phyloP scores from a whole-genome alignment of 1,140 invertebrate species.

The Brachionus paranguensis region DNA sequence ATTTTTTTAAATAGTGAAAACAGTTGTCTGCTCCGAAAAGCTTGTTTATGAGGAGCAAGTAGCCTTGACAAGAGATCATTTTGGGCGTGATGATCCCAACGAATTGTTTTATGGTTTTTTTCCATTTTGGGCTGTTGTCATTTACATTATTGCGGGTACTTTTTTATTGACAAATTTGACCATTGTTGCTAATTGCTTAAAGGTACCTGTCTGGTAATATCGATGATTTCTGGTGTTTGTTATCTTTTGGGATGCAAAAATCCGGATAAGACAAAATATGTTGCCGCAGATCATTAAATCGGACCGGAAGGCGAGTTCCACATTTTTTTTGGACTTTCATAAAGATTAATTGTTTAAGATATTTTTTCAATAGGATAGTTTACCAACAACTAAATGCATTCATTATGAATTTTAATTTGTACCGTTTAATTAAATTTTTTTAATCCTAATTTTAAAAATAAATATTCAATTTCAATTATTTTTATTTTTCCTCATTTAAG shows the following conservation, averaged over 20 bases:
- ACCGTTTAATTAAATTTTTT: neutral
- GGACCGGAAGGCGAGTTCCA: neutral
- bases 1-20: neutral
- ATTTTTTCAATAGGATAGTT: neutral
- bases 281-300: neutral
- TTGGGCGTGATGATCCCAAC: neutral
- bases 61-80: neutral
- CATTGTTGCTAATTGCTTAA: neutral
- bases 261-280: constrained; percentile 12
- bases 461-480: too few species aligned
- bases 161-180: neutral
- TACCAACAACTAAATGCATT: neutral
- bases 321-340: neutral
- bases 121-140: constrained; percentile 28
- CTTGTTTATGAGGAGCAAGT: neutral
- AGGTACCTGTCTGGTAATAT: neutral
- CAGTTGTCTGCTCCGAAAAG: neutral
- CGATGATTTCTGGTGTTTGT: neutral
- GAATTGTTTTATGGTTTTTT: neutral
- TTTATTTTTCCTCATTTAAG: too few species aligned
- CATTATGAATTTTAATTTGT: neutral
- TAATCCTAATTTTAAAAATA: neutral
- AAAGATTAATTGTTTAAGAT: neutral
- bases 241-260: constrained; percentile 25
- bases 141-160: constrained; percentile 8